phyloP scores from a whole-genome alignment of 2,113 vertebrate species.

The Piprites chloris region DNA sequence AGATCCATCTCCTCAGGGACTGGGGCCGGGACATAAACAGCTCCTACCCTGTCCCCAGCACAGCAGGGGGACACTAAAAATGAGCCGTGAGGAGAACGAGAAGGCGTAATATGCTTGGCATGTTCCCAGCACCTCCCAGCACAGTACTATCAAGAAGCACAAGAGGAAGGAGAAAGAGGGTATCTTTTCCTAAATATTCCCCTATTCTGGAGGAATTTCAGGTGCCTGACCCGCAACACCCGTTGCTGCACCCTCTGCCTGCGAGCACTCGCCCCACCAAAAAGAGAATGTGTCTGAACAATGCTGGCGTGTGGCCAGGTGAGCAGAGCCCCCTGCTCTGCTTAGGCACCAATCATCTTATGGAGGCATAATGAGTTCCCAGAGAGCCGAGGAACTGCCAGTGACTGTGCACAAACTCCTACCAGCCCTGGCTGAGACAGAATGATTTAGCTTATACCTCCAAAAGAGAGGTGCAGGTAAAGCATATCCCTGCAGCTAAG shows the following conservation, averaged over 20 bases:
- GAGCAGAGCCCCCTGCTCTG: background rate
- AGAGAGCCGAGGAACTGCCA: background rate
- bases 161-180: background rate
- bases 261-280: fast-evolving
- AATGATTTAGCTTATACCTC: background rate
- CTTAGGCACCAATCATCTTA: background rate
- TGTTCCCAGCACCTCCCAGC: background rate
- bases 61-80: background rate
- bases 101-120: background rate
- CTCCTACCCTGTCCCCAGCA: background rate
- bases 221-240: fast-evolving
- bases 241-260: fast-evolving
- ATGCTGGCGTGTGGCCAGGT: background rate
- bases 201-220: background rate
- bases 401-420: background rate
- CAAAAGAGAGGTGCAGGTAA: background rate
- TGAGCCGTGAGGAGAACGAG: background rate
- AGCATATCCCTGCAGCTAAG: background rate
- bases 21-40: fast-evolving
- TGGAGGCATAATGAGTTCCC: background rate
- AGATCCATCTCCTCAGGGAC: constrained; percentile 6
- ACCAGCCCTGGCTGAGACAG: background rate
- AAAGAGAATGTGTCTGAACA: background rate
- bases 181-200: background rate
- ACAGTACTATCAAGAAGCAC: background rate